phyloP scores from a whole-genome alignment of 1,140 invertebrate species.

The Sinella curviseta region DNA sequence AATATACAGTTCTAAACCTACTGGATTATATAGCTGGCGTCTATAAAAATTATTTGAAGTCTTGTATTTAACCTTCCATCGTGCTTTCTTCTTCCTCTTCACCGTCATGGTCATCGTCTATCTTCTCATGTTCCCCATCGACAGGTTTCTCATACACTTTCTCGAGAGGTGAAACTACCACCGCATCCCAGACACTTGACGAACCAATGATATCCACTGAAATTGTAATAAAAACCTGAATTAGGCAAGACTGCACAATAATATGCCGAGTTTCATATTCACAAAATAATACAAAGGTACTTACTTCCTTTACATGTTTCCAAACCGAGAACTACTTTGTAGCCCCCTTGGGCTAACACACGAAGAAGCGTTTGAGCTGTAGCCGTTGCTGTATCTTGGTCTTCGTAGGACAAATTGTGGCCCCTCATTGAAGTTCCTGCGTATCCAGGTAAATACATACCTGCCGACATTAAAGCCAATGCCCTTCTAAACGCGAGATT shows the following conservation, averaged over 20 bases:
- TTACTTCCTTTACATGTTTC: slow-evolving; percentile 51
- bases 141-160: slow-evolving; percentile 79
- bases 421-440: slow-evolving; percentile 84
- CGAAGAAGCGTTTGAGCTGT: slow-evolving; percentile 86
- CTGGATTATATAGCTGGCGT: background rate
- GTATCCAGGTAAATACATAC: slow-evolving; percentile 66
- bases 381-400: slow-evolving; percentile 90
- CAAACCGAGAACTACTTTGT: slow-evolving; percentile 80
- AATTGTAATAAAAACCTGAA: slow-evolving; percentile 27
- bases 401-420: slow-evolving; percentile 90
- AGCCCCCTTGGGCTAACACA: slow-evolving; percentile 87
- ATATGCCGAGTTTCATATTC: too few species aligned
- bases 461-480: slow-evolving; percentile 87
- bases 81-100: slow-evolving; percentile 54
- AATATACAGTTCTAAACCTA: background rate
- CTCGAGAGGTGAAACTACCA: slow-evolving; percentile 87
- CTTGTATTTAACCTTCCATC: background rate
- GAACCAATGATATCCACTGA: slow-evolving; percentile 69
- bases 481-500: slow-evolving; percentile 84
- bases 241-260: too few species aligned
- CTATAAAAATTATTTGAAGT: background rate
- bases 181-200: slow-evolving; percentile 85
- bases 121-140: slow-evolving; percentile 63
- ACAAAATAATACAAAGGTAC: too few species aligned
- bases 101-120: slow-evolving; percentile 62